Evolutionary conservation across 2,888 invertebrate species (phyloP).

Genomic region (Bombylius major): DNA sequence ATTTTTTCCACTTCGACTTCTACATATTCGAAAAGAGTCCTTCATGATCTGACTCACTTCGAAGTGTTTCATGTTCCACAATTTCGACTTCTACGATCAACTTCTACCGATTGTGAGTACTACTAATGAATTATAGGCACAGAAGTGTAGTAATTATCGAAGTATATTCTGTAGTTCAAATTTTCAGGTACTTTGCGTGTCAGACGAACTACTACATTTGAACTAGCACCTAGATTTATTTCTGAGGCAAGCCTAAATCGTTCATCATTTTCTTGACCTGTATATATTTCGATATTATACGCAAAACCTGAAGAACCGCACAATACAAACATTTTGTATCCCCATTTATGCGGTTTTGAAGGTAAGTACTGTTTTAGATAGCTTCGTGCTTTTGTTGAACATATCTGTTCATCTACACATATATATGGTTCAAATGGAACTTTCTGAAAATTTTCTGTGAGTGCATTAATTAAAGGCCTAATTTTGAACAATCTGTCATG

Average conservation of each 20-base stretch:
- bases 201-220: constrained; percentile 15
- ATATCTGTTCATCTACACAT: no score
- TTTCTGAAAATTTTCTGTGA: no score
- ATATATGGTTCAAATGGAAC: no score
- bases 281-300: constrained; percentile 16
- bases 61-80: no score
- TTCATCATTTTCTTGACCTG: constrained; percentile 13
- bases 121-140: no score
- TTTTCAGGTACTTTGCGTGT: constrained; percentile 10
- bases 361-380: constrained; percentile 11
- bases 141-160: constrained; percentile 1
- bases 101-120: no score
- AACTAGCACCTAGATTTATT: constrained; percentile 12
- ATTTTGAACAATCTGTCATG: no score
- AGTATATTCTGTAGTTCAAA: constrained; percentile 6
- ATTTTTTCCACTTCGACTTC: no score
- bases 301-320: constrained; percentile 15
- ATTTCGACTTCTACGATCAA: no score
- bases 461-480: no score
- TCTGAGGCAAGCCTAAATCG: constrained; percentile 10
- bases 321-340: constrained; percentile 16
- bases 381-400: constrained; percentile 6
- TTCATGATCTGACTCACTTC: no score
- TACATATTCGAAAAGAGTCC: constrained; percentile 8
- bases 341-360: constrained; percentile 18